These are phyloP conservation scores for Trichonephila inaurata DNA, from an alignment of 1,140 invertebrate genomes.

Conservation along the genomic window DNA sequence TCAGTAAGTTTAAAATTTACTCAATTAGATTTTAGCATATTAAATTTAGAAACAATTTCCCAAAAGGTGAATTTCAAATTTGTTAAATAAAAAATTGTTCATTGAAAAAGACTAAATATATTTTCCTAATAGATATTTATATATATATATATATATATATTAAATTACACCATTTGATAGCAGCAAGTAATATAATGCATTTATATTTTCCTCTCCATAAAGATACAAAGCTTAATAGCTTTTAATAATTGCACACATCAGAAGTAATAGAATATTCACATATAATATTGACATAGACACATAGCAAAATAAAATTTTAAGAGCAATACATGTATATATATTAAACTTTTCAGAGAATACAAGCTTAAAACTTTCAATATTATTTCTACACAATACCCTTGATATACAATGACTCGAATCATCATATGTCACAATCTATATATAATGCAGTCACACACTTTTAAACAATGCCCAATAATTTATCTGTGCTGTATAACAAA, in stretches of 20 bases:
- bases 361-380: conserved; percentile 27
- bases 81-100: background rate
- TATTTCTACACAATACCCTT: conserved; percentile 38
- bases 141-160: background rate
- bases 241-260: conserved; percentile 63
- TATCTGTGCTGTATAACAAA: conserved; percentile 74
- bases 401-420: conserved; percentile 42
- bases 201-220: background rate
- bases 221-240: background rate
- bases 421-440: conserved; percentile 7
- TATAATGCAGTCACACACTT: conserved; percentile 60
- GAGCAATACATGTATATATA: conserved; percentile 67
- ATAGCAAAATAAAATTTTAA: conserved; percentile 75
- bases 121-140: background rate
- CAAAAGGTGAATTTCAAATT: too few relatives aligned
- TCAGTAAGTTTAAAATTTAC: background rate
- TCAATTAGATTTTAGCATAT: too few relatives aligned
- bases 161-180: conserved; percentile 12
- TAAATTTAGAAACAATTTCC: too few relatives aligned
- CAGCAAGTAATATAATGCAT: conserved; percentile 12
- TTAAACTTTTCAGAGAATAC: conserved; percentile 46
- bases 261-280: conserved; percentile 19
- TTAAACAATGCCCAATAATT: conserved; percentile 74
- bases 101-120: background rate
- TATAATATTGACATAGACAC: conserved; percentile 41